Conservation (phyloP, 1,140 invertebrate genomes). For the Andricus grossulariae region DNA sequence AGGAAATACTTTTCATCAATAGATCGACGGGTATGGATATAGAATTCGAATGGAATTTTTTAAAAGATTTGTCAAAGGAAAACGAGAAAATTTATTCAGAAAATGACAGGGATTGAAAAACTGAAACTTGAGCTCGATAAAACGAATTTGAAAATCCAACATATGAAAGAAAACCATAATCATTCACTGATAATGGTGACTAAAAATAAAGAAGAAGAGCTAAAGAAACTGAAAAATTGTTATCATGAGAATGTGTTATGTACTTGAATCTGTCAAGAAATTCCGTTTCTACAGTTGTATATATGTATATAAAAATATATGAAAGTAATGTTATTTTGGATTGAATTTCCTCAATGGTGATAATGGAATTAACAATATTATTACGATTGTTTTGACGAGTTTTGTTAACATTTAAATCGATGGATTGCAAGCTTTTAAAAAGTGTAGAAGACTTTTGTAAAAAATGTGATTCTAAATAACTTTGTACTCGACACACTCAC, state of each 20-base stretch:
- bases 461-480: no score
- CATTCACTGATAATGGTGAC: slow-evolving; percentile 46
- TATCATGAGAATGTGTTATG: slow-evolving; percentile 46
- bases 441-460: no score
- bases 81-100: slow-evolving; percentile 18
- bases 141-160: slow-evolving; percentile 48
- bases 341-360: no score
- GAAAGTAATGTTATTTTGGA: no score
- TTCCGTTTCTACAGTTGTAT: no score
- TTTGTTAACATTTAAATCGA: no score
- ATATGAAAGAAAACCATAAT: slow-evolving; percentile 48
- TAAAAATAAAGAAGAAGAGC: slow-evolving; percentile 48
- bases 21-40: background rate
- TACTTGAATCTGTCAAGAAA: no score
- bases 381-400: no score
- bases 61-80: background rate
- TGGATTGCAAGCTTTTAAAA: no score
- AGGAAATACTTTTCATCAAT: background rate
- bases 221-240: slow-evolving; percentile 37
- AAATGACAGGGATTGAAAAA: slow-evolving; percentile 39
- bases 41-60: background rate
- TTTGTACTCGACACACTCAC: no score
- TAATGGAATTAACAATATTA: no score
- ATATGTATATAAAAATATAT: no score
- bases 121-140: slow-evolving; percentile 42